phyloP scores from a whole-genome alignment of 1,140 invertebrate genomes.

The Trichonephila inaurata region DNA sequence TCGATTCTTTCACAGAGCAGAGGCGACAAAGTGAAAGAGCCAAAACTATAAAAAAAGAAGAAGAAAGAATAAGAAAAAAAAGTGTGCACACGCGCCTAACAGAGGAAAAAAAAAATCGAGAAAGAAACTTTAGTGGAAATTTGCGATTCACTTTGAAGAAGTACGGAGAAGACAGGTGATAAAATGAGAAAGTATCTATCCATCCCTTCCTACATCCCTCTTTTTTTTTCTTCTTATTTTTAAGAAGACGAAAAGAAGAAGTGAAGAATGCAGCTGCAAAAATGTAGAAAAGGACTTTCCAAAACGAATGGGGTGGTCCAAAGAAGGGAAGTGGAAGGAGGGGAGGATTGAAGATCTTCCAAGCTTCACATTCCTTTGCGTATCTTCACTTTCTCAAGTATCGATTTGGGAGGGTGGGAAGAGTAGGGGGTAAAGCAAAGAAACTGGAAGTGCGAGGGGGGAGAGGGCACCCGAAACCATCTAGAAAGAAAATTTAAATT shows the following conservation, averaged over 20 bases:
- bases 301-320: not conserved
- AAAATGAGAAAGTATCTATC: conserved; percentile 20
- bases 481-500: conserved; percentile 40
- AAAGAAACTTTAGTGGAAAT: conserved; percentile 19
- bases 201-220: not conserved
- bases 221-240: not conserved
- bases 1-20: not conserved
- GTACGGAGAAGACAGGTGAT: conserved; percentile 5
- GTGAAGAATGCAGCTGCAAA: conserved; percentile 3
- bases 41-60: not conserved
- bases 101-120: not conserved
- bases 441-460: not conserved
- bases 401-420: not conserved
- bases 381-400: conserved; percentile 33
- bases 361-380: not conserved
- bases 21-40: conserved; percentile 33
- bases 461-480: conserved; percentile 1
- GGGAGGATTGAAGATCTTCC: not conserved
- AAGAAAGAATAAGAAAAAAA: no score
- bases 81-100: not conserved
- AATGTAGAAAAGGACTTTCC: not conserved
- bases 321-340: no score
- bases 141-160: conserved; percentile 44
- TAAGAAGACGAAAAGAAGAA: not conserved
- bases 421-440: not conserved